Evolutionary conservation across 2,797 vertebrate genomes (phyloP).

Genomic region (Acipenser oxyrinchus): DNA sequence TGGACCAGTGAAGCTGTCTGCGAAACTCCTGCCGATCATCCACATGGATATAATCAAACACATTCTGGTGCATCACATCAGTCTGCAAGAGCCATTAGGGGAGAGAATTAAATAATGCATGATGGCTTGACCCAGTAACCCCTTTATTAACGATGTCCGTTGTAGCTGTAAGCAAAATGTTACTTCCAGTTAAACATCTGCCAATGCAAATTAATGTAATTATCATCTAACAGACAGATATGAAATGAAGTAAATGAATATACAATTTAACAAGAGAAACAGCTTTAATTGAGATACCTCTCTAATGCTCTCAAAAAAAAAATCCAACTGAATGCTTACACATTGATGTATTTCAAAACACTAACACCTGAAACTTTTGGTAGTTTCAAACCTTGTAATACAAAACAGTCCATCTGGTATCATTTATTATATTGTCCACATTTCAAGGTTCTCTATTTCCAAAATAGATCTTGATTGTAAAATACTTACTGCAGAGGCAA

Average conservation of each 20-base stretch:
- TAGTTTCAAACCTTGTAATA: too few species aligned
- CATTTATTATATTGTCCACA: too few species aligned
- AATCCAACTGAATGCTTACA: too few species aligned
- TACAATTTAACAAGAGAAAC: too few species aligned
- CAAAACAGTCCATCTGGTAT: too few species aligned
- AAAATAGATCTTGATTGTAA: too few species aligned
- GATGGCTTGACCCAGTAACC: not conserved
- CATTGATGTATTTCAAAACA: too few species aligned
- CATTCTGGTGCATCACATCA: constrained; percentile 78
- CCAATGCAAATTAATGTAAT: not conserved
- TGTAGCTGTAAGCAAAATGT: constrained; percentile 21
- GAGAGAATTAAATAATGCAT: constrained; percentile 6
- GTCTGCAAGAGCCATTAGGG: constrained; percentile 51
- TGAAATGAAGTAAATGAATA: not conserved
- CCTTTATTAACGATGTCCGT: constrained; percentile 13
- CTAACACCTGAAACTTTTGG: too few species aligned
- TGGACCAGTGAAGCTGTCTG: constrained; percentile 77
- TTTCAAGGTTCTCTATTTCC: too few species aligned
- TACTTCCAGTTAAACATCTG: not conserved
- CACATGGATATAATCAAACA: constrained; percentile 80
- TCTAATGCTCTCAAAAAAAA: too few species aligned
- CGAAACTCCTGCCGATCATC: constrained; percentile 75
- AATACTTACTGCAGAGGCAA: too few species aligned
- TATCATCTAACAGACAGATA: constrained; percentile 17
- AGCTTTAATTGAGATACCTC: too few species aligned